A percentile compares a stretch with the other conserved stretches of the same genome.
Conservation (phyloP, 2,113 vertebrate species). For the Ranitomeya variabilis region DNA sequence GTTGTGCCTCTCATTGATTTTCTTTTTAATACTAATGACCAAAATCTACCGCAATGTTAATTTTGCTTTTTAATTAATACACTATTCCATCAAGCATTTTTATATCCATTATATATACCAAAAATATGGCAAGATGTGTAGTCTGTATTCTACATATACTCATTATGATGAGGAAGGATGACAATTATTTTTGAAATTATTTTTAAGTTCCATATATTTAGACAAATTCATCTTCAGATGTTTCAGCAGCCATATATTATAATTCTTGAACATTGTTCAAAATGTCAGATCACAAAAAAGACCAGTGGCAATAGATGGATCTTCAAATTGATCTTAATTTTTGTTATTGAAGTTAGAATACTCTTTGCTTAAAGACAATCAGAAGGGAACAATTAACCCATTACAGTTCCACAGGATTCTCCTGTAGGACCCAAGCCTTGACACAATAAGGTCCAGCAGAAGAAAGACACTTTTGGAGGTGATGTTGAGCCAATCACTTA, state of each 20-base stretch:
- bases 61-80: not conserved
- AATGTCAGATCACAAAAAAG: not conserved
- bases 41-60: not conserved
- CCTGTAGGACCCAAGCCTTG: not conserved
- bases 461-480: not conserved
- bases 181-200: not conserved
- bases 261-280: not conserved
- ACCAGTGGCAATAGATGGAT: not conserved
- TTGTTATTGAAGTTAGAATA: not conserved
- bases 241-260: not conserved
- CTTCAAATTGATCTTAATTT: not conserved
- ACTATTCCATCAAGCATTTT: not conserved
- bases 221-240: not conserved
- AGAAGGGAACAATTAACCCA: not conserved
- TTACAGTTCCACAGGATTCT: not conserved
- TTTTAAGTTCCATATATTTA: not conserved
- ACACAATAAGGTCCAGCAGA: not conserved
- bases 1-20: conserved; percentile 31
- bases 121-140: not conserved
- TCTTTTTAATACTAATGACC: conserved; percentile 26
- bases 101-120: not conserved
- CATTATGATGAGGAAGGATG: not conserved
- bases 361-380: not conserved
- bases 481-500: not conserved
- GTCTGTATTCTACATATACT: not conserved